phyloP scores from a whole-genome alignment of 2,797 vertebrate species.

The Pogonophryne albipinna region DNA sequence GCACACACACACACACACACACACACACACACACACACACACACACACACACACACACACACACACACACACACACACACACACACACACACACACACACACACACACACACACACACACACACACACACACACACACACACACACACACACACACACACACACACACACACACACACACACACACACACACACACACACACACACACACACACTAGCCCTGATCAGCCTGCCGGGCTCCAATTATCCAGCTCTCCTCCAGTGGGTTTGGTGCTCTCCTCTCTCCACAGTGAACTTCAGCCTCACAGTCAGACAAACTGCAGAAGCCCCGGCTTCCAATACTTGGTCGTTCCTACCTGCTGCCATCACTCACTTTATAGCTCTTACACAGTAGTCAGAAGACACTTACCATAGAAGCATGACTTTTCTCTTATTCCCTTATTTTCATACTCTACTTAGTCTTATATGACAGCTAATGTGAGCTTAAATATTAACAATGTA shows the following conservation, averaged over 20 bases:
- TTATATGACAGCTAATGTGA: constrained; percentile 14
- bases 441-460: constrained; percentile 3
- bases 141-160: constrained; percentile 16
- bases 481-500: constrained; percentile 11
- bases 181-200: constrained; percentile 5
- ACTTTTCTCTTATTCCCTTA: not conserved
- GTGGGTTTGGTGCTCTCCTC: constrained; percentile 47
- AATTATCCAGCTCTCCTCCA: constrained; percentile 72
- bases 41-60: constrained; percentile 14
- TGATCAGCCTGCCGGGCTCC: constrained; percentile 58
- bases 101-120: constrained; percentile 28
- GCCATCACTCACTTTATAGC: constrained; percentile 37
- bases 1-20: constrained; percentile 3
- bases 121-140: constrained; percentile 16
- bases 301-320: constrained; percentile 42
- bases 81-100: constrained; percentile 1
- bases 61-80: constrained; percentile 11
- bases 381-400: constrained; percentile 13
- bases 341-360: constrained; percentile 43
- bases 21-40: not conserved
- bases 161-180: constrained; percentile 1
- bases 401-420: constrained; percentile 15
- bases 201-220: constrained; percentile 39
- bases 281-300: constrained; percentile 42
- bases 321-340: constrained; percentile 40